phyloP scores from a whole-genome alignment of 2,113 vertebrate genomes.

The Dipodomys merriami region DNA sequence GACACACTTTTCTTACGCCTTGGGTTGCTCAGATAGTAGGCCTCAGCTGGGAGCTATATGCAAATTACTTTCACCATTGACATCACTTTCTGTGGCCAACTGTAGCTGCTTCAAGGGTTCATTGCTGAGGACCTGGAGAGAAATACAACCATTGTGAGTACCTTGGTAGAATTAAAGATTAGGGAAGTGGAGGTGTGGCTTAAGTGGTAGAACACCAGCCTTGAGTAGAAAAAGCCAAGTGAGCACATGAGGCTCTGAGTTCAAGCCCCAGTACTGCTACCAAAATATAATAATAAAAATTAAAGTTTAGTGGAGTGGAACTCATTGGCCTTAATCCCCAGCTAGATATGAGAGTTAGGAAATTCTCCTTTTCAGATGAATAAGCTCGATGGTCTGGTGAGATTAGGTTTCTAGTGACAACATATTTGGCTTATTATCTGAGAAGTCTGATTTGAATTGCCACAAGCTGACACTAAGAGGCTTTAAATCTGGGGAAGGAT shows the following conservation, averaged over 20 bases:
- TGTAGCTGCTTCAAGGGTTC: background rate
- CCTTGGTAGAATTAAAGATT: conserved; percentile 38
- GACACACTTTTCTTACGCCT: background rate
- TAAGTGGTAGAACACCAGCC: too few species aligned
- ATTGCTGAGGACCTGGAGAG: background rate
- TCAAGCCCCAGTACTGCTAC: too few species aligned
- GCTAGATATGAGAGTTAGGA: conserved; percentile 43
- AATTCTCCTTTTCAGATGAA: conserved; percentile 44
- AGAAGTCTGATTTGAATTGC: conserved; percentile 21
- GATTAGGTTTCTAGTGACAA: background rate
- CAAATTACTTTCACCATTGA: background rate
- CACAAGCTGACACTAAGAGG: background rate
- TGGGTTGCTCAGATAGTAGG: background rate
- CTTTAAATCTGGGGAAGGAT: background rate
- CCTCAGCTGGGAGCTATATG: background rate
- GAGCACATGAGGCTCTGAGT: too few species aligned
- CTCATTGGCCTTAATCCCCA: conserved; percentile 38
- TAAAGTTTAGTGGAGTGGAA: conserved; percentile 10
- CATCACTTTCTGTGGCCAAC: background rate
- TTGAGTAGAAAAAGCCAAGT: too few species aligned
- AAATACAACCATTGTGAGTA: background rate
- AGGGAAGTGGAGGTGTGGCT: background rate
- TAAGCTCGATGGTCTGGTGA: background rate
- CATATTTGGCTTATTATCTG: conserved; percentile 21
- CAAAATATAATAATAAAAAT: too few species aligned